These are phyloP conservation scores for Tenthredo scrophulariae DNA, from an alignment of 2,888 invertebrate species.

Conservation along the genomic window DNA sequence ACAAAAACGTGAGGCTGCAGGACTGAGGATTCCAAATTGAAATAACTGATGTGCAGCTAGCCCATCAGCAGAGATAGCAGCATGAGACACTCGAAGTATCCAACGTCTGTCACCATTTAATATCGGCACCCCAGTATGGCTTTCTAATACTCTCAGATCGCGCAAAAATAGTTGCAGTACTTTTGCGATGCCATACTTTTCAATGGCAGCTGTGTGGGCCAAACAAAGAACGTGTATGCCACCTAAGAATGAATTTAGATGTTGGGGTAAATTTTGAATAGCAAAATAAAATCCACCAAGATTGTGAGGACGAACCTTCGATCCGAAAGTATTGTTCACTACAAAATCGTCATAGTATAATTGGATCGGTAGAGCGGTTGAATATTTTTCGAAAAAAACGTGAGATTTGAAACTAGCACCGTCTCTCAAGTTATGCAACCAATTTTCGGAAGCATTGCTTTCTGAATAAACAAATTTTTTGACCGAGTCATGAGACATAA, in stretches of 20 bases:
- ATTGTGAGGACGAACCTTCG: constrained; percentile 59
- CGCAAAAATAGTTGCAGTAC: constrained; percentile 52
- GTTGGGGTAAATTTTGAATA: constrained; percentile 59
- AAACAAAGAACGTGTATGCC: constrained; percentile 58
- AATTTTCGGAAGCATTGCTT: background rate
- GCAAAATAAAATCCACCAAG: constrained; percentile 59
- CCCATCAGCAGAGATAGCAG: constrained; percentile 54
- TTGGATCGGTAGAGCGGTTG: constrained; percentile 50
- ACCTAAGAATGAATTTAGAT: constrained; percentile 57
- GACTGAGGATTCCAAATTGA: too few species aligned
- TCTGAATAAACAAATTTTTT: background rate
- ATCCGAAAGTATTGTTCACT: constrained; percentile 59
- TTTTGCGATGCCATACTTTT: constrained; percentile 55
- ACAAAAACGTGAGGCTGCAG: constrained; percentile 18
- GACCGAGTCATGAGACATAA: background rate
- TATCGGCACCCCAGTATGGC: constrained; percentile 10
- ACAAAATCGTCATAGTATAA: constrained; percentile 61
- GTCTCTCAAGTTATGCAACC: constrained; percentile 39
- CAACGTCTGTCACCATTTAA: background rate
- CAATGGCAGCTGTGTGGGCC: constrained; percentile 53
- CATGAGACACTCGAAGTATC: constrained; percentile 51
- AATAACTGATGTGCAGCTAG: constrained; percentile 58
- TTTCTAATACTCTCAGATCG: constrained; percentile 55
- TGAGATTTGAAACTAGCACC: constrained; percentile 52
- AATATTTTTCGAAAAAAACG: constrained; percentile 53